A percentile compares a stretch with the other conserved stretches of the same genome.
phyloP scores from a whole-genome alignment of 2,888 invertebrate genomes.

The Euzophera pinguis region DNA sequence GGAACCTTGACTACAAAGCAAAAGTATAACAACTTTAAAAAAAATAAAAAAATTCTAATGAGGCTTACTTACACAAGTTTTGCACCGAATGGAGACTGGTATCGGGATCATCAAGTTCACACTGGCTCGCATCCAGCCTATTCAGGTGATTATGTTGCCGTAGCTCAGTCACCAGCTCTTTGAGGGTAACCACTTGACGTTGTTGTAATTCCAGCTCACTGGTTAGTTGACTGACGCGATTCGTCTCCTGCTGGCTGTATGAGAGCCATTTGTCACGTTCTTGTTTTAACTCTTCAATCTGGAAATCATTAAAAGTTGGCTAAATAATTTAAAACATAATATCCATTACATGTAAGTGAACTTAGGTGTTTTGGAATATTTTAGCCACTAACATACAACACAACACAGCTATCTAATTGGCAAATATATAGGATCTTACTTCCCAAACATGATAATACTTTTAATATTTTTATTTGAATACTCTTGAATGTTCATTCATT shows the following conservation, averaged over 20 bases:
- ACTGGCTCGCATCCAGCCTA: slow-evolving; percentile 49
- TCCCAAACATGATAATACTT: too few relatives aligned
- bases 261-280: slow-evolving; percentile 60
- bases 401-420: too few relatives aligned
- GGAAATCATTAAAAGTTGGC: slow-evolving; percentile 18
- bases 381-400: too few relatives aligned
- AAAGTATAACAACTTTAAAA: too few relatives aligned
- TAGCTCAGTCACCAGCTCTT: slow-evolving; percentile 55
- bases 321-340: too few relatives aligned
- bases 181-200: slow-evolving; percentile 38
- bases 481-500: too few relatives aligned
- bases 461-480: too few relatives aligned
- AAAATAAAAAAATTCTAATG: too few relatives aligned
- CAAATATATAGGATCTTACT: too few relatives aligned
- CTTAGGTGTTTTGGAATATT: too few relatives aligned
- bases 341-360: too few relatives aligned
- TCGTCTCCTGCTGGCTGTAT: slow-evolving; percentile 47
- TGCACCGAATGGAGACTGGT: slow-evolving; percentile 49
- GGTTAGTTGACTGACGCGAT: slow-evolving; percentile 38
- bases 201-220: slow-evolving; percentile 55
- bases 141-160: slow-evolving; percentile 55
- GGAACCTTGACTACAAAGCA: too few relatives aligned
- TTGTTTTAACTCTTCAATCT: slow-evolving; percentile 69
- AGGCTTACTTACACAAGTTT: slow-evolving; percentile 54
- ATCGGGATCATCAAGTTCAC: slow-evolving; percentile 68